These are phyloP conservation scores for Paragorgia papillata DNA, from an alignment of 92 coral and sea anemone species.

Conservation along the genomic window DNA sequence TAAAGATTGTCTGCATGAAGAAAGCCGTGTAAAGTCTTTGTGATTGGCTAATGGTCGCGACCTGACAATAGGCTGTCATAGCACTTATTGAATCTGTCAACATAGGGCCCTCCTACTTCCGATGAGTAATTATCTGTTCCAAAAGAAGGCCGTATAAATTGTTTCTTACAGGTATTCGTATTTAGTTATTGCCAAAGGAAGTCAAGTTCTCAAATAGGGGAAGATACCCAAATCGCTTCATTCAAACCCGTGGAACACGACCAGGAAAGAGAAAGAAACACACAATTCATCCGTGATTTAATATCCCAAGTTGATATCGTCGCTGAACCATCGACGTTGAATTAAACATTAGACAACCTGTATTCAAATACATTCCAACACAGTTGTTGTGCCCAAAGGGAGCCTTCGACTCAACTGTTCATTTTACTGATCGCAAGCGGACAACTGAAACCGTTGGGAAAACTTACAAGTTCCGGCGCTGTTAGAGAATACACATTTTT, in stretches of 20 bases:
- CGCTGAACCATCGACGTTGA: constrained; percentile 7
- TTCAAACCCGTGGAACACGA: too few species aligned
- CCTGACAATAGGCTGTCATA: constrained; percentile 66
- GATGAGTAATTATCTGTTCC: constrained; percentile 60
- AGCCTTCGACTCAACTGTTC: constrained; percentile 39
- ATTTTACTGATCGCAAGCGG: constrained; percentile 15
- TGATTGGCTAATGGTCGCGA: constrained; percentile 68
- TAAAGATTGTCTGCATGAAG: constrained; percentile 80
- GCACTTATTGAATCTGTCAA: constrained; percentile 96
- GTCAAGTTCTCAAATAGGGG: constrained; percentile 38
- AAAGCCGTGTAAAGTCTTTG: constrained; percentile 67
- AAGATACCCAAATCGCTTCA: too few species aligned
- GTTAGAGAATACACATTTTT: constrained; percentile 17
- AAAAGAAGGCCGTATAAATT: constrained; percentile 47
- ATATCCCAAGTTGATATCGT: neutral
- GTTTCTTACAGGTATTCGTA: constrained; percentile 29
- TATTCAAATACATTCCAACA: constrained; percentile 43
- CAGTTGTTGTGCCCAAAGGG: constrained; percentile 46
- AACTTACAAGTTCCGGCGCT: constrained; percentile 6
- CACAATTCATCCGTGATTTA: too few species aligned
- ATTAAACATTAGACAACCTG: constrained; percentile 17
- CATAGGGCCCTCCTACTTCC: constrained; percentile 79
- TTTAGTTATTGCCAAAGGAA: constrained; percentile 38
- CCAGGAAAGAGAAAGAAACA: too few species aligned
- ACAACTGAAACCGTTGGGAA: constrained; percentile 12